phyloP scores from a whole-genome alignment of 2,113 vertebrate species.

The Scartelaos histophorus region DNA sequence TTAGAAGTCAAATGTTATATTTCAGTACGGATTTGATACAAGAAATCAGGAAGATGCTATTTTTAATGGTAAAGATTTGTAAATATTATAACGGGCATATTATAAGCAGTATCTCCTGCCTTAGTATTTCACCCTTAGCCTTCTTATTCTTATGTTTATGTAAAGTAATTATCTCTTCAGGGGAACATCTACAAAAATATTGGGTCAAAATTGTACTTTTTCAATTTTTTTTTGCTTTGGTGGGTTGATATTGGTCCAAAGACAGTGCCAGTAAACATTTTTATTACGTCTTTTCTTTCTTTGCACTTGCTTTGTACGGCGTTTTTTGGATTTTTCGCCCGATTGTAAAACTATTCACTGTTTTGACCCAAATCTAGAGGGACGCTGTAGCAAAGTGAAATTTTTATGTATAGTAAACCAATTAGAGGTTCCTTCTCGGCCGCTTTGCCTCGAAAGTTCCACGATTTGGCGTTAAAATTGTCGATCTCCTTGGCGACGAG shows the following conservation, averaged over 20 bases:
- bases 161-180: constrained; percentile 34
- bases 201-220: constrained; percentile 2
- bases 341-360: background rate
- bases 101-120: constrained; percentile 53
- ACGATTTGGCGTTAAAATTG: too few species aligned
- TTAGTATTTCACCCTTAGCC: constrained; percentile 67
- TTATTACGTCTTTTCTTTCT: background rate
- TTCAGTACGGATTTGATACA: constrained; percentile 73
- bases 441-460: too few species aligned
- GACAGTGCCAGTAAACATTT: constrained; percentile 1
- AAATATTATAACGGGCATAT: constrained; percentile 64
- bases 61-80: constrained; percentile 68
- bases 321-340: background rate
- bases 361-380: constrained; percentile 2
- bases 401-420: constrained; percentile 2
- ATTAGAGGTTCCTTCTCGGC: too few species aligned
- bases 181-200: constrained; percentile 12
- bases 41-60: constrained; percentile 64
- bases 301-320: background rate
- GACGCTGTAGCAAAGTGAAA: background rate
- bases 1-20: constrained; percentile 73
- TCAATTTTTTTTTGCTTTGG: background rate
- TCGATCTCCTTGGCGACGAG: too few species aligned
- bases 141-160: constrained; percentile 41
- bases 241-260: background rate